Evolutionary conservation across 2,113 vertebrate genomes (phyloP).

Genomic region (Grammomys dolichurus): DNA sequence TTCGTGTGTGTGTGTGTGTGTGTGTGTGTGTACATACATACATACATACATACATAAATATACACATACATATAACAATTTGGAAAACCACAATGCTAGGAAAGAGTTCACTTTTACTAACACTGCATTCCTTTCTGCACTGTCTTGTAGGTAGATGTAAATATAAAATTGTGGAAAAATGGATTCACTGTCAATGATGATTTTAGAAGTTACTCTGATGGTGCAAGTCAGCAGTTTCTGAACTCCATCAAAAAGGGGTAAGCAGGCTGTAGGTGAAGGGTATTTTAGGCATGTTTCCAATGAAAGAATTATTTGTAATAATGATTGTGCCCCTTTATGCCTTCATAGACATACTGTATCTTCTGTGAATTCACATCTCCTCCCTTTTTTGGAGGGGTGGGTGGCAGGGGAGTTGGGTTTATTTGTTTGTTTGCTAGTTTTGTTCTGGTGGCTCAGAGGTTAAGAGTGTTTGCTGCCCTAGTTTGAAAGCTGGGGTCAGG

Average conservation of each 20-base stretch:
- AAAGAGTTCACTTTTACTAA: constrained; percentile 59
- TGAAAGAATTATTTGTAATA: background rate
- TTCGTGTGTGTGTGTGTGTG: no score
- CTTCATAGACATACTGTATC: background rate
- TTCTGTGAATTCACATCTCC: constrained; percentile 11
- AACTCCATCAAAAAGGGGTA: constrained; percentile 96
- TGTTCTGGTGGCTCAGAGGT: background rate
- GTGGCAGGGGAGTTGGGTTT: background rate
- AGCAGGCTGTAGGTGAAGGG: constrained; percentile 63
- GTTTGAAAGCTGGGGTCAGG: background rate
- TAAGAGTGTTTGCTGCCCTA: background rate
- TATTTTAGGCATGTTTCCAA: background rate
- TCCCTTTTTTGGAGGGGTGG: background rate
- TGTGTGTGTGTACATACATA: no score
- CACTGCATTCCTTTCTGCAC: background rate
- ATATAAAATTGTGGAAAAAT: constrained; percentile 97
- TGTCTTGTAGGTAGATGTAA: constrained; percentile 91
- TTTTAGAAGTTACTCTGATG: constrained; percentile 92
- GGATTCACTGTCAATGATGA: constrained; percentile 96
- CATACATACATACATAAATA: no score
- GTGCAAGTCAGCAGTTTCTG: constrained; percentile 95
- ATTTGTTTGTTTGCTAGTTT: background rate
- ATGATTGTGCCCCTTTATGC: background rate
- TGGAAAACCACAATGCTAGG: constrained; percentile 52
- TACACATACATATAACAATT: background rate